Conservation (phyloP, 1,140 invertebrate species). For the Diorhabda elongata region DNA sequence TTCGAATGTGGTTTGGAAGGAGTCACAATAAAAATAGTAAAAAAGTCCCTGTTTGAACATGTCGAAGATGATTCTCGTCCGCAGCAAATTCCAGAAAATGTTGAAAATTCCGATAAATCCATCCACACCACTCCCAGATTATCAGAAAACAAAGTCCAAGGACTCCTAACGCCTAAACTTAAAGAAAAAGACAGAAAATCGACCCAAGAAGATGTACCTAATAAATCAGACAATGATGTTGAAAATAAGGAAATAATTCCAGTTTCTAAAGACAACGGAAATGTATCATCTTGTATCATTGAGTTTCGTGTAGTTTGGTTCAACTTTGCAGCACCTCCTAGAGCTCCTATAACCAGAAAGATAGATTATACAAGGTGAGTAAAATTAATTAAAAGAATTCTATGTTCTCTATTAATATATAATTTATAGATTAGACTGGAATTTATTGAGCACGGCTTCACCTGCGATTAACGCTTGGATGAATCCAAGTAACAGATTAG, state of each 20-base stretch:
- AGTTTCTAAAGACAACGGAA: conserved; percentile 56
- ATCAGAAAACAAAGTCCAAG: conserved; percentile 17
- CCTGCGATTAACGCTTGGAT: conserved; percentile 97
- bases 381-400: neutral
- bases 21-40: conserved; percentile 71
- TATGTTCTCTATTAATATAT: neutral
- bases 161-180: conserved; percentile 27
- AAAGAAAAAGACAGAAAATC: conserved; percentile 27
- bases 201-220: conserved; percentile 11
- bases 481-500: conserved; percentile 87
- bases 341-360: conserved; percentile 89
- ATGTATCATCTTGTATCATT: conserved; percentile 75
- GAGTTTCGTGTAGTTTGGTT: conserved; percentile 92
- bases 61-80: conserved; percentile 48
- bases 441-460: conserved; percentile 90
- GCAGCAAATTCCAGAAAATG: conserved; percentile 39
- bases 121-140: conserved; percentile 41
- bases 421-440: conserved; percentile 82
- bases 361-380: conserved; percentile 85
- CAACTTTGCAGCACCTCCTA: conserved; percentile 93
- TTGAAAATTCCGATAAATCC: conserved; percentile 25
- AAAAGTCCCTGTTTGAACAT: conserved; percentile 69
- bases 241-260: conserved; percentile 20
- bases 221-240: conserved; percentile 32
- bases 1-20: conserved; percentile 94